Conservation (phyloP, 2,888 invertebrate species). For the Sphaerophoria taeniata region DNA sequence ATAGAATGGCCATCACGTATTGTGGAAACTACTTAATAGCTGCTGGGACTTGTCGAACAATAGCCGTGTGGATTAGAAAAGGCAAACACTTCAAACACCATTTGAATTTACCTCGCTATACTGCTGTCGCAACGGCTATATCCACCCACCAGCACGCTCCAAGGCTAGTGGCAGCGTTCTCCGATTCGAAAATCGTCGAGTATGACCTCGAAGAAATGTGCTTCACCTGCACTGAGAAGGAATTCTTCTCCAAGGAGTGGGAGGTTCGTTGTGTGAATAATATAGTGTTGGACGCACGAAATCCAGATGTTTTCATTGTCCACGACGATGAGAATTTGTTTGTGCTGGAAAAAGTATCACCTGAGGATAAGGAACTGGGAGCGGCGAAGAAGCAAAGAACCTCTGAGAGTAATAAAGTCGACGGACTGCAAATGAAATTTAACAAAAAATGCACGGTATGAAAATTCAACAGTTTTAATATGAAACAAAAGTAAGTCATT, state of each 20-base stretch:
- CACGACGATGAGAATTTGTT: constrained; percentile 88
- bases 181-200: constrained; percentile 92
- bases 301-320: constrained; percentile 87
- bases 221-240: constrained; percentile 84
- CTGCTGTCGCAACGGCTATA: constrained; percentile 88
- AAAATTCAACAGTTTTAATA: not conserved
- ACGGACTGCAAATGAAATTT: constrained; percentile 38
- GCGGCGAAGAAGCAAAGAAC: constrained; percentile 83
- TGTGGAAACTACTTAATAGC: constrained; percentile 87
- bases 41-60: constrained; percentile 86
- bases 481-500: not conserved
- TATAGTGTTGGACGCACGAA: constrained; percentile 86
- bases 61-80: constrained; percentile 86
- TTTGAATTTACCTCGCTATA: constrained; percentile 88
- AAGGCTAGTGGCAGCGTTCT: constrained; percentile 88
- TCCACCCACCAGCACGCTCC: constrained; percentile 86
- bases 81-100: constrained; percentile 82
- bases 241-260: constrained; percentile 84
- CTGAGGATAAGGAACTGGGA: constrained; percentile 76
- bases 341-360: constrained; percentile 77
- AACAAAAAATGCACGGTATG: constrained; percentile 79
- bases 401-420: constrained; percentile 16
- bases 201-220: constrained; percentile 87
- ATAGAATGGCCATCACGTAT: constrained; percentile 83
- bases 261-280: constrained; percentile 83